Percentiles rank a stretch among this genome's conserved stretches.
Conservation (phyloP, 2,888 invertebrate species). For the Amiota minor region DNA sequence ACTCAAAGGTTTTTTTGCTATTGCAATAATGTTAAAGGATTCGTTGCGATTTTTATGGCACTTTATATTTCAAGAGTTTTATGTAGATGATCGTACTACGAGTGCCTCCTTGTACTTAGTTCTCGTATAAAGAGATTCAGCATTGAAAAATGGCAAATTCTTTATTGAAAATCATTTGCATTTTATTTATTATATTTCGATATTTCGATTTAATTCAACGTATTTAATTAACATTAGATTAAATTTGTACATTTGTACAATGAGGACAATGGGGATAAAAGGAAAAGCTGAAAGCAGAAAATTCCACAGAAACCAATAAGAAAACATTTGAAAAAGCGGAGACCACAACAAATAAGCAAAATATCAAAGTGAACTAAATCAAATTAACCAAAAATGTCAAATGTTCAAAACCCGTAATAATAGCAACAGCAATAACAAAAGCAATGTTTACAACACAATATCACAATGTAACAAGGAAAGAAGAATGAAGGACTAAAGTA, state of each 20-base stretch:
- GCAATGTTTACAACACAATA: conserved; percentile 7
- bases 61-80: no score
- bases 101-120: no score
- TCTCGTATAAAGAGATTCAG: no score
- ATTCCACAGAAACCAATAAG: conserved; percentile 27
- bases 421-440: conserved; percentile 5
- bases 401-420: conserved; percentile 20
- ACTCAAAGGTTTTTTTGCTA: no score
- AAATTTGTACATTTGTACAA: conserved; percentile 5
- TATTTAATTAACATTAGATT: conserved; percentile 20
- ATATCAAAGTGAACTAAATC: conserved; percentile 47
- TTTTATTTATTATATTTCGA: conserved; percentile 2
- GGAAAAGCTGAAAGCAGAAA: conserved; percentile 11
- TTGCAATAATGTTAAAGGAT: no score
- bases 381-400: conserved; percentile 49
- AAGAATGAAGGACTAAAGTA: not conserved
- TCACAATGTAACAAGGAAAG: conserved; percentile 10
- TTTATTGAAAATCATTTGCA: conserved; percentile 12
- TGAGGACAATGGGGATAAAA: not conserved
- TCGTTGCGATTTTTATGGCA: no score
- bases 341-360: conserved; percentile 29
- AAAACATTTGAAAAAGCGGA: conserved; percentile 28
- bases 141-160: no score
- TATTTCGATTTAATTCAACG: not conserved
- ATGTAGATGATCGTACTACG: no score